These are phyloP conservation scores for Dendrocopos noguchii DNA, from an alignment of 2,113 vertebrate species.

Conservation along the genomic window DNA sequence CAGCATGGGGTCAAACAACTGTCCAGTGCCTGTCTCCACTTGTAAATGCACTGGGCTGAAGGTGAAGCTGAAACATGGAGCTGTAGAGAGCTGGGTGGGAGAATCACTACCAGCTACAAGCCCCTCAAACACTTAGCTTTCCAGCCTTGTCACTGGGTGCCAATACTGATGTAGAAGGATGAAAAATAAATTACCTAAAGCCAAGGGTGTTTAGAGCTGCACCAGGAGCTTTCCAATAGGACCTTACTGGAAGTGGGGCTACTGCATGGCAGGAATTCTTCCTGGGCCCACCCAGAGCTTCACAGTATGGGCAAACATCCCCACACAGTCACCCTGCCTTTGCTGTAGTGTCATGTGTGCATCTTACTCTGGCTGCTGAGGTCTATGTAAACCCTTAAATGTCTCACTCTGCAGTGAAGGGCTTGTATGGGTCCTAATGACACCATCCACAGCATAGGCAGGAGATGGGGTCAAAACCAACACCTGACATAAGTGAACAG, in stretches of 20 bases:
- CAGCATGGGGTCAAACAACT: not conserved
- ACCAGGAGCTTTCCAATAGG: rapidly evolving
- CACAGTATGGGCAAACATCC: not conserved
- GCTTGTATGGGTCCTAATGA: not conserved
- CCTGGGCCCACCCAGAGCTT: not conserved
- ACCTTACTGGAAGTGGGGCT: not conserved
- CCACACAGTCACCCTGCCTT: not conserved
- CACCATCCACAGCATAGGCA: not conserved
- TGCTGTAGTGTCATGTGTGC: not conserved
- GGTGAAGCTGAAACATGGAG: not conserved
- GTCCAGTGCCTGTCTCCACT: not conserved
- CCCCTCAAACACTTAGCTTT: not conserved
- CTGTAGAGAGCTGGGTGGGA: not conserved
- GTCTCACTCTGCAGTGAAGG: not conserved
- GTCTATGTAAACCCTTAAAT: not conserved
- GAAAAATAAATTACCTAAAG: not conserved
- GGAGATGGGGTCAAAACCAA: not conserved
- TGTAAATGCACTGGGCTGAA: not conserved
- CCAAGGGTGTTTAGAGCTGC: not conserved
- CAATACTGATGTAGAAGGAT: not conserved
- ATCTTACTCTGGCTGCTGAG: not conserved
- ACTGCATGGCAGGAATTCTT: not conserved
- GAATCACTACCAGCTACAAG: not conserved
- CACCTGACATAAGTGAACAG: not conserved
- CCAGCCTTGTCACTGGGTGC: not conserved